phyloP scores from a whole-genome alignment of 2,797 vertebrate genomes.

The Labroides dimidiatus region DNA sequence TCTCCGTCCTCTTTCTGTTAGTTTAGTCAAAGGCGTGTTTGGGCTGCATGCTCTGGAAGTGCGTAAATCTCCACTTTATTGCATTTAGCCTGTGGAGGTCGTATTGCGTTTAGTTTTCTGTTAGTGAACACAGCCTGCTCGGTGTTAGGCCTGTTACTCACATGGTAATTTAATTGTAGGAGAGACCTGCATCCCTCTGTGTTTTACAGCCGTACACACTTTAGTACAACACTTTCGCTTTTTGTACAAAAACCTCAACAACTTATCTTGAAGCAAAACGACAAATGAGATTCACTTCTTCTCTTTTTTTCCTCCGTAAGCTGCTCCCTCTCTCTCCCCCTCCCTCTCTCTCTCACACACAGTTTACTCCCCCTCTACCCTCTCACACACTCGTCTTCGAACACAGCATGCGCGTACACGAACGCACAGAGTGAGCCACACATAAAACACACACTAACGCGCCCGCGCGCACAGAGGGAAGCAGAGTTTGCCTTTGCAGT shows the following conservation, averaged over 20 bases:
- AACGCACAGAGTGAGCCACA: slow-evolving; percentile 9
- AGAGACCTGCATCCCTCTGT: slow-evolving; percentile 33
- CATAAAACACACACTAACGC: not conserved
- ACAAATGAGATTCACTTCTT: slow-evolving; percentile 58
- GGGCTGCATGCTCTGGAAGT: slow-evolving; percentile 28
- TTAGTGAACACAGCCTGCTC: slow-evolving; percentile 21
- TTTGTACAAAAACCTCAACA: slow-evolving; percentile 56
- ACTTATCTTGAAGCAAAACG: slow-evolving; percentile 54
- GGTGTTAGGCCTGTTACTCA: slow-evolving; percentile 47
- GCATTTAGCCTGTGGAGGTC: slow-evolving; percentile 29
- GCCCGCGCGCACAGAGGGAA: slow-evolving; percentile 19
- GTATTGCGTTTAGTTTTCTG: slow-evolving; percentile 42
- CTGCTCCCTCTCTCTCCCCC: slow-evolving; percentile 5
- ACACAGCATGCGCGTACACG: slow-evolving; percentile 31
- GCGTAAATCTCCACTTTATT: slow-evolving; percentile 46
- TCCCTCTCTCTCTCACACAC: slow-evolving; percentile 14
- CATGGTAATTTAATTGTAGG: slow-evolving; percentile 50
- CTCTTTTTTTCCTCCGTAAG: slow-evolving; percentile 45
- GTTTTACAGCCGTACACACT: slow-evolving; percentile 34
- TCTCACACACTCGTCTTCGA: slow-evolving; percentile 53
- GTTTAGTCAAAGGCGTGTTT: slow-evolving; percentile 8
- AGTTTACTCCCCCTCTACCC: slow-evolving; percentile 52
- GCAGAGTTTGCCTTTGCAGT: slow-evolving; percentile 54
- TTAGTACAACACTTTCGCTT: slow-evolving; percentile 47
- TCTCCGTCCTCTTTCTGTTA: slow-evolving; percentile 50